A percentile compares a stretch with the other conserved stretches of the same genome.
Evolutionary conservation across 2,888 invertebrate species (phyloP).

Genomic region (Apamea sordens): DNA sequence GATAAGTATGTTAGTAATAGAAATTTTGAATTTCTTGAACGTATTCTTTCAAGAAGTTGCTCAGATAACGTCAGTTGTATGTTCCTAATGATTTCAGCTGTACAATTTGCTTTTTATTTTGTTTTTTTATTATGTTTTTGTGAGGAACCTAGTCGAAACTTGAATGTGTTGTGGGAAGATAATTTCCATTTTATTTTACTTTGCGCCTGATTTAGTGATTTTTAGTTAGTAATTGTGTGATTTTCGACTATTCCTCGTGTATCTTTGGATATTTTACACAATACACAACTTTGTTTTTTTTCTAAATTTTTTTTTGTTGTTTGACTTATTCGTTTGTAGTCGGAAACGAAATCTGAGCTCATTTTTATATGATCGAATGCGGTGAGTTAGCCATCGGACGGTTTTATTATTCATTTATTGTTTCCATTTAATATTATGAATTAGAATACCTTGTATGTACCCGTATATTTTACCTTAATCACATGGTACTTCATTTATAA

Average conservation of each 20-base stretch:
- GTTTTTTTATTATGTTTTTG: conserved; percentile 72
- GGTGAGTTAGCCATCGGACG: conserved; percentile 73
- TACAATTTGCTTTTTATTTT: conserved; percentile 80
- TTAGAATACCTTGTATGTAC: conserved; percentile 77
- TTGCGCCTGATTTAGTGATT: conserved; percentile 81
- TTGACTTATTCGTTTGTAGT: conserved; percentile 54
- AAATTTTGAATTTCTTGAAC: conserved; percentile 85
- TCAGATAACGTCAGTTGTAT: conserved; percentile 85
- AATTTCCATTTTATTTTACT: conserved; percentile 77
- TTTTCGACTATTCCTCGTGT: conserved; percentile 76
- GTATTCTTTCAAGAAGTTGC: conserved; percentile 84
- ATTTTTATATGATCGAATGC: conserved; percentile 70
- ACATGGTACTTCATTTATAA: conserved; percentile 83
- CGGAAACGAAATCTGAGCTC: conserved; percentile 73
- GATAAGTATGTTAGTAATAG: conserved; percentile 89
- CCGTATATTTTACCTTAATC: conserved; percentile 79
- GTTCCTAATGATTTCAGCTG: conserved; percentile 88
- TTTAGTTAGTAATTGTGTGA: conserved; percentile 71
- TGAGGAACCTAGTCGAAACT: conserved; percentile 85
- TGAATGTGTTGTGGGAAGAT: conserved; percentile 66
- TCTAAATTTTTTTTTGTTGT: conserved; percentile 57
- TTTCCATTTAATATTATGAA: conserved; percentile 80
- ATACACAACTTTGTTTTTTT: conserved; percentile 62
- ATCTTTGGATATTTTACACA: conserved; percentile 59
- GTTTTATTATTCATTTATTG: conserved; percentile 90